Evolutionary conservation across 2,797 vertebrate genomes (phyloP), one percentile per base, ranked within the genome.

Genomic region (Pseudomugil gertrudae): DNA sequence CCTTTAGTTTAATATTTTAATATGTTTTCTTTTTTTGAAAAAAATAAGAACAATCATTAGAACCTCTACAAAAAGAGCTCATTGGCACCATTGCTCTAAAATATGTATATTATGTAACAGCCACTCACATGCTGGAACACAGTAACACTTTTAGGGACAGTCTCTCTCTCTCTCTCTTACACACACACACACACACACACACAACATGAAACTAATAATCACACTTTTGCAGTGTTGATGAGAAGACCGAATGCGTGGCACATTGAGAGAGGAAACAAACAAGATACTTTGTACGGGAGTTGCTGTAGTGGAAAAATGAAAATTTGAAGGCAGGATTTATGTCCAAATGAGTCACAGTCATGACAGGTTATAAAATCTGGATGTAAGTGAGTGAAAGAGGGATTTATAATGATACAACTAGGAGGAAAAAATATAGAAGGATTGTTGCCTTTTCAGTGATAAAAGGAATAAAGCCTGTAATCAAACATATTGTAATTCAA

Each of bases 331-430:
- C 19, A 61, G 53, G 33, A 73, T 85, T 83, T 74, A 86, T 70
- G 61, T 35, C 52, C 33, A 79, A 84, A 81, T 80, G 69, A 86
- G 69, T 67, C 72, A 60, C 72, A 69, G 68, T 72, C 67, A 67
- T 24, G 65, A 69, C 78, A 74, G 71, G 60, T 57, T 43, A 67
- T 79, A 75, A 84, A 79, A 73, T 81, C 57, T 73, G 66, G 82
- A 78, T 83, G 72, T 78, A 86, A 77, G 61, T 63, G 66, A 58
- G 56, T 69, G 65, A 83, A 84, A 79, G 36, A 64, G 69, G 61
- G 66, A 87, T 85, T 84, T 77, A 74, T 81, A 81, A 81, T 84
- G 71, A 83, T 65, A 63, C 52, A 19, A 85, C 71, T 63, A 76
- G 58, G 64, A 69, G 56, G 72, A 80, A 68, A 32, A 69, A 73